Evolutionary conservation across 2,797 vertebrate species (phyloP).

Genomic region (Prunella strophiata): DNA sequence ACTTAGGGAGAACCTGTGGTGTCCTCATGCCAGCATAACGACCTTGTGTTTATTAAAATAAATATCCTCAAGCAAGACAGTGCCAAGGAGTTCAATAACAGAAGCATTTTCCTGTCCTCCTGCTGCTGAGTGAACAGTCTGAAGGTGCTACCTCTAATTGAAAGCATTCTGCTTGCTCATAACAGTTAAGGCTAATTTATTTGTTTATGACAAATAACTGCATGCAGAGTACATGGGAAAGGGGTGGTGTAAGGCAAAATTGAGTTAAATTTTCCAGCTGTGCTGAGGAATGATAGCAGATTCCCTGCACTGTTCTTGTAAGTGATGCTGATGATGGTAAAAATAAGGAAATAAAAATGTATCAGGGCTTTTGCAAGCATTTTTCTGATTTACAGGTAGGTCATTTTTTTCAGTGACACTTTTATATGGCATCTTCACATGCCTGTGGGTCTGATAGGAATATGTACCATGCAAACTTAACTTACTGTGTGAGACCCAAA

Average conservation of each 20-base stretch:
- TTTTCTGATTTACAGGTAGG: background rate
- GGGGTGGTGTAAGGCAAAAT: background rate
- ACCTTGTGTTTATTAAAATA: constrained; percentile 70
- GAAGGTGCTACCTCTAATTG: constrained; percentile 51
- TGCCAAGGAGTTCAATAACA: constrained; percentile 15
- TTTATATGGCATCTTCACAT: background rate
- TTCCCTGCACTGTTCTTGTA: background rate
- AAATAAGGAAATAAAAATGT: background rate
- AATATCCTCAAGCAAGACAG: constrained; percentile 40
- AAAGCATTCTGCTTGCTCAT: constrained; percentile 30
- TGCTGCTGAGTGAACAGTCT: constrained; percentile 34
- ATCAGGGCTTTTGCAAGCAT: background rate
- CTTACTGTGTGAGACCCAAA: background rate
- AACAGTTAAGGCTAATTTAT: constrained; percentile 53
- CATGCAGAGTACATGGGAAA: background rate
- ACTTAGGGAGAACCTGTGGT: constrained; percentile 21
- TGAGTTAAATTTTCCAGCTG: constrained; percentile 4
- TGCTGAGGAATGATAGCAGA: background rate
- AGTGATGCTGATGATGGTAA: background rate
- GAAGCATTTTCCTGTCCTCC: constrained; percentile 32
- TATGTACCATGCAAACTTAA: background rate
- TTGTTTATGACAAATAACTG: constrained; percentile 56
- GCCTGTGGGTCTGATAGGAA: background rate
- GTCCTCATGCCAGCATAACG: constrained; percentile 27
- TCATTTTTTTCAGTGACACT: background rate